phyloP scores from a whole-genome alignment of 2,888 invertebrate species.

The Ophraella communa region DNA sequence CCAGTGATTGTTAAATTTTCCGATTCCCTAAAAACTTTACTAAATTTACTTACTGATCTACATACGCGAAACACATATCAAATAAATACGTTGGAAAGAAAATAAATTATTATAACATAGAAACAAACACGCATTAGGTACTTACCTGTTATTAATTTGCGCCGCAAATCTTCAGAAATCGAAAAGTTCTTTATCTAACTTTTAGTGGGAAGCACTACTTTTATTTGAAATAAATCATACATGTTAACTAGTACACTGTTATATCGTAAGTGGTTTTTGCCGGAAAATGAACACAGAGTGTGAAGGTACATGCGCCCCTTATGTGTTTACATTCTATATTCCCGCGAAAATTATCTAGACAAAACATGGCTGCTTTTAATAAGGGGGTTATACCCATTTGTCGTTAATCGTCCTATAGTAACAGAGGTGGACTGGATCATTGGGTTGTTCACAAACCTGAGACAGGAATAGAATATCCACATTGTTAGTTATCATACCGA shows the following conservation, averaged over 20 bases:
- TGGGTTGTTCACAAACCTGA: too few species aligned
- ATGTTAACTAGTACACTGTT: conserved; percentile 10
- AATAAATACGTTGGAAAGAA: too few species aligned
- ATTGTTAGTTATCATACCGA: too few species aligned
- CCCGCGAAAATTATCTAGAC: conserved; percentile 16
- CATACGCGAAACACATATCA: too few species aligned
- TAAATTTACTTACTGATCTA: too few species aligned
- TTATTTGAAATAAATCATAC: conserved; percentile 5
- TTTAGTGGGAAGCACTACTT: background rate
- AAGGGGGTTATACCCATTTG: background rate
- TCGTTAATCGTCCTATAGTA: too few species aligned
- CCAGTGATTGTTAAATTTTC: too few species aligned
- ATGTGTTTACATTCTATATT: conserved; percentile 40
- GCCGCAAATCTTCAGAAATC: background rate
- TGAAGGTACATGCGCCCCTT: conserved; percentile 38
- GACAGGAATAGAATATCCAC: too few species aligned
- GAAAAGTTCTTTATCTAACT: background rate
- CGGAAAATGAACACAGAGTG: conserved; percentile 10
- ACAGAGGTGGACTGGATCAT: too few species aligned
- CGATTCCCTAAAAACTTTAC: too few species aligned
- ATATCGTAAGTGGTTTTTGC: conserved; percentile 10
- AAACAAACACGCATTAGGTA: background rate
- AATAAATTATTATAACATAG: too few species aligned
- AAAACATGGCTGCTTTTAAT: background rate
- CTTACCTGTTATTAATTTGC: background rate